Conservation (phyloP, 2,113 vertebrate species). For the Nycticryphes semicollaris region DNA sequence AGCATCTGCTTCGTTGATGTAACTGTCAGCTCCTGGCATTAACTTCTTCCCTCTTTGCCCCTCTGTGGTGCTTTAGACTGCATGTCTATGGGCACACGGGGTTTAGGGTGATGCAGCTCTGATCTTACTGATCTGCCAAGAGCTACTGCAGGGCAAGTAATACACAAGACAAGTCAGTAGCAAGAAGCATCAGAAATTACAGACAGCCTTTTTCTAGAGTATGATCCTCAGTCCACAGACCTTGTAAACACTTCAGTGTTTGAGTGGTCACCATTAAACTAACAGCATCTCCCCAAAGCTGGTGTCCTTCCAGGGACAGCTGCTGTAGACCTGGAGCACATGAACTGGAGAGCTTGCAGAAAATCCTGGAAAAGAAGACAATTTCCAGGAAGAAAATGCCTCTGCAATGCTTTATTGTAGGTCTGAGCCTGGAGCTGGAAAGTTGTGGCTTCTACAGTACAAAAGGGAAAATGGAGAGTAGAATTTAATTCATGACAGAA, state of each 20-base stretch:
- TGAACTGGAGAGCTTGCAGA: not conserved
- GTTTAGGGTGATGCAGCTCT: not conserved
- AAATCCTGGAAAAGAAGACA: not conserved
- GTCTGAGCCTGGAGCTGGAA: not conserved
- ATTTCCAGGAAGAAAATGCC: slow-evolving; percentile 28
- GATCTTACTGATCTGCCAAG: not conserved
- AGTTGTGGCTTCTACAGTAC: not conserved
- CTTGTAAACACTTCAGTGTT: not conserved
- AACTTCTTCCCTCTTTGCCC: not conserved
- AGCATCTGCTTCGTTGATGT: accelerated
- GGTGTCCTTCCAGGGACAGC: not conserved
- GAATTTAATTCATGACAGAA: not conserved
- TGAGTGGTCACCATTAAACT: not conserved
- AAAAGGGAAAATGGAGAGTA: not conserved
- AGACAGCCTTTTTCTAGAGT: not conserved
- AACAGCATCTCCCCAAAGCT: not conserved
- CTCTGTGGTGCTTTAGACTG: not conserved
- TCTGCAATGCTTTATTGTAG: not conserved
- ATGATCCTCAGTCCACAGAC: not conserved
- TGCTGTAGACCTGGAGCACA: not conserved
- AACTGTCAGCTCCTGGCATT: not conserved
- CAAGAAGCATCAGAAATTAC: not conserved
- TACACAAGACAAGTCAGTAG: not conserved
- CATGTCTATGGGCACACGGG: not conserved
- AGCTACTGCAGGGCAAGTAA: not conserved